Evolutionary conservation across 2,113 vertebrate genomes (phyloP).

Genomic region (Arothron firmamentum): DNA sequence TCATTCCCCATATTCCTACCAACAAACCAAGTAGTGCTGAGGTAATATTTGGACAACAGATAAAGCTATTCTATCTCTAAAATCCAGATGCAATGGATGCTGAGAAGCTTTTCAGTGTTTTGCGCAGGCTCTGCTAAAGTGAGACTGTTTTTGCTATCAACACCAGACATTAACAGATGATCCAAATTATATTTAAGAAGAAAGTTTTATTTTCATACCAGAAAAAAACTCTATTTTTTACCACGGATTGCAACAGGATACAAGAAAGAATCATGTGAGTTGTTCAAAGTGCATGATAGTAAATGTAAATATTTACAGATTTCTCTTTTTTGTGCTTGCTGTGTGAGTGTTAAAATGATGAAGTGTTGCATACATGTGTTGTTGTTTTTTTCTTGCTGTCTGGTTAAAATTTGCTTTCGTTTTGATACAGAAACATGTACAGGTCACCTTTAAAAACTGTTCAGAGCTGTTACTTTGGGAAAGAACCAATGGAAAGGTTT

Average conservation of each 20-base stretch:
- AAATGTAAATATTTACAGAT: slow-evolving; percentile 78
- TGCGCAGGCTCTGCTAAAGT: slow-evolving; percentile 94
- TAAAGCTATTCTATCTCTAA: slow-evolving; percentile 92
- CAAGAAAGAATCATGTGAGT: slow-evolving; percentile 82
- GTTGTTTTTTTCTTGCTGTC: slow-evolving; percentile 76
- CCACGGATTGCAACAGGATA: slow-evolving; percentile 78
- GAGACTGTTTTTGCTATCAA: slow-evolving; percentile 91
- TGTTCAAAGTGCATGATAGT: slow-evolving; percentile 84
- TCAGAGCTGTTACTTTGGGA: slow-evolving; percentile 87
- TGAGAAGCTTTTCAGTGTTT: slow-evolving; percentile 90
- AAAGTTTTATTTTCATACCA: slow-evolving; percentile 97
- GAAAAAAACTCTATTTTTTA: slow-evolving; percentile 83
- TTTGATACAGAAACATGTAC: slow-evolving; percentile 86
- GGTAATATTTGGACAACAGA: slow-evolving; percentile 82
- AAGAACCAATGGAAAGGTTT: slow-evolving; percentile 85
- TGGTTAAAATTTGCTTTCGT: slow-evolving; percentile 94
- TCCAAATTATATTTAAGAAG: slow-evolving; percentile 81
- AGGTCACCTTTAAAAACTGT: slow-evolving; percentile 68
- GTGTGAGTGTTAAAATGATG: slow-evolving; percentile 91
- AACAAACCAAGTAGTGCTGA: slow-evolving; percentile 93
- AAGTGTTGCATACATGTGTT: slow-evolving; percentile 77
- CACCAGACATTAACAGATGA: slow-evolving; percentile 87
- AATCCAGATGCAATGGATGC: slow-evolving; percentile 88
- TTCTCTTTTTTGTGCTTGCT: slow-evolving; percentile 85
- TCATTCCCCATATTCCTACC: slow-evolving; percentile 94